Base-by-base conservation (phyloP, 2,113 vertebrate genomes). In the Sclerurus mexicanus region DNA sequence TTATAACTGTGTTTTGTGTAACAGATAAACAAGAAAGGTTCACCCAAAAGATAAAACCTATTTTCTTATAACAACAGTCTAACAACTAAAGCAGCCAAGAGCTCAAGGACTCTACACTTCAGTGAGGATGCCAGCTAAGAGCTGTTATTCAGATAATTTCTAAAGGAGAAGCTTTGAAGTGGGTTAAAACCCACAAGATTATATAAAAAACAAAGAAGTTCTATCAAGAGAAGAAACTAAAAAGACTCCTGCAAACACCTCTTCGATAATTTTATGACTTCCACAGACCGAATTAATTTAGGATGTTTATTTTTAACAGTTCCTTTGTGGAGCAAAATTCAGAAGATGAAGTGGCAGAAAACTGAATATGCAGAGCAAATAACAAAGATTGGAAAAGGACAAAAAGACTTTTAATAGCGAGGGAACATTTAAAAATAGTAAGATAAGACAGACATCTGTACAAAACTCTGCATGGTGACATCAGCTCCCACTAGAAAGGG, bases 391-490 rank as follows among this genome's bases (percentile, higher is more conserved):
- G 53, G 42, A 40, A 77, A 74, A 80, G 79, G 52, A 80, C 58
- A 82, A 47, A 85, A 87, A 93, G 58, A 46, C 44, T 44, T 74
- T 89, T 73, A 87, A 91, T n/a, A 87, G 58, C 23, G 25, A 90
- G 39, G 23, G 47, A 96, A 93, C 47, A 71, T 80, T 84, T 93
- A 42, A 86, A 96, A 93, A 96, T 52, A 90, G 82, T n/a, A 83
- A 85, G 30, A 44, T 47, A 59, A 89, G 66, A n/a, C n/a, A 92
- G 87, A 87, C 49, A 64, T 66, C 93, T 76, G 62, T 67, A 89
- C 55, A 71, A 59, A 94, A 4, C 44, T 47, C 14, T 52, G 79
- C 74, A 52, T 46, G 46, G 55, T 93, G 93, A 93, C 79, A 94
- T 83, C 71, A 83, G 82, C 82, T 90, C 63, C 75, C 87, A 56